These are phyloP conservation scores for Melieria picta DNA, from an alignment of 2,888 invertebrate species.

Conservation along the genomic window DNA sequence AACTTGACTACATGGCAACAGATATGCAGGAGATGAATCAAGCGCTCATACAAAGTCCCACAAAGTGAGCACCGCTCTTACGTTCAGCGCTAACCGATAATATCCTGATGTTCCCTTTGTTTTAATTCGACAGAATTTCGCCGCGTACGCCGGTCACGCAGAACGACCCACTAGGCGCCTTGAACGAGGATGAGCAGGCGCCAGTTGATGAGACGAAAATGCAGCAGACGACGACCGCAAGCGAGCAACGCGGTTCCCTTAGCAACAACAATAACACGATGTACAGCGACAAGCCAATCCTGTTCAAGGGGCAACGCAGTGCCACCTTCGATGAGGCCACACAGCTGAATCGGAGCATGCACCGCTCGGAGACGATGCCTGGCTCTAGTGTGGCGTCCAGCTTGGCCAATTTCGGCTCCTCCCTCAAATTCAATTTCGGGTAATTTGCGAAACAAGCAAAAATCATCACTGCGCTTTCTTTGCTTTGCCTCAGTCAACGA, in stretches of 20 bases:
- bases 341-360: constrained; percentile 68
- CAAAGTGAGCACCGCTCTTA: constrained; percentile 55
- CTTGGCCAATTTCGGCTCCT: constrained; percentile 82
- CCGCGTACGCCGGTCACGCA: constrained; percentile 87
- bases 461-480: too few species aligned
- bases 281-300: constrained; percentile 75
- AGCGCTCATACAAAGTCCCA: constrained; percentile 58
- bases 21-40: constrained; percentile 39
- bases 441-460: constrained; percentile 61
- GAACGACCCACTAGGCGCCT: constrained; percentile 91
- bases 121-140: constrained; percentile 69
- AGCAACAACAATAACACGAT: constrained; percentile 56
- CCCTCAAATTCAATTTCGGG: constrained; percentile 87
- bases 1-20: constrained; percentile 49
- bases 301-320: constrained; percentile 72
- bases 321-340: constrained; percentile 71
- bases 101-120: neutral
- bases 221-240: constrained; percentile 35
- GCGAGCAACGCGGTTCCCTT: neutral
- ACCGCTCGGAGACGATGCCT: constrained; percentile 80
- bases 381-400: constrained; percentile 79
- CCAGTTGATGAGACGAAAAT: constrained; percentile 42
- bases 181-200: constrained; percentile 67
- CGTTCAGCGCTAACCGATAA: neutral
- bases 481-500: too few species aligned